Conservation (phyloP, 2,797 vertebrate species). For the Cyprinella venusta region DNA sequence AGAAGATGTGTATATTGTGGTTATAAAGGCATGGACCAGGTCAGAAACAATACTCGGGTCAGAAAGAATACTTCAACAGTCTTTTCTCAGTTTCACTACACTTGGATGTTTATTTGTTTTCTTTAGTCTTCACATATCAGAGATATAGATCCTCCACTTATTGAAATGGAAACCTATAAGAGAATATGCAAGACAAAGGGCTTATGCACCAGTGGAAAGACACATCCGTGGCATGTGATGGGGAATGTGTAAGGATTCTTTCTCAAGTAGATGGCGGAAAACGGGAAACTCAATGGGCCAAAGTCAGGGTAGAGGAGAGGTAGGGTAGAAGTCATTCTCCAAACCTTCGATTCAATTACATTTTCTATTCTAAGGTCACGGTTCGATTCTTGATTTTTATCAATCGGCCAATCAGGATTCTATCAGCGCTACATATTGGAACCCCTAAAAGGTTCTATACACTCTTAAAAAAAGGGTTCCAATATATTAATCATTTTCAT, state of each 20-base stretch:
- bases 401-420: too few species aligned
- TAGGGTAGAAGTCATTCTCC: too few species aligned
- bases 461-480: too few species aligned
- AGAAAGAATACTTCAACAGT: not conserved
- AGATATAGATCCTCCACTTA: conserved; percentile 34
- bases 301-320: not conserved
- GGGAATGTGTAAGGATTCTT: conserved; percentile 45
- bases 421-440: too few species aligned
- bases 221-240: conserved; percentile 29
- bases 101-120: conserved; percentile 38
- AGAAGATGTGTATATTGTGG: not conserved
- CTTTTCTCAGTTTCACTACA: not conserved
- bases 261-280: conserved; percentile 34
- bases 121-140: conserved; percentile 2
- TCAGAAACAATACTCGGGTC: too few species aligned
- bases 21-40: not conserved
- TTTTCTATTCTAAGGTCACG: too few species aligned
- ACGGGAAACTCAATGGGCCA: conserved; percentile 16
- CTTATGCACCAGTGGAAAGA: conserved; percentile 35
- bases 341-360: too few species aligned
- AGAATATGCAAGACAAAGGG: conserved; percentile 33
- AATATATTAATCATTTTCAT: conserved; percentile 2
- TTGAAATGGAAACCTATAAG: conserved; percentile 11
- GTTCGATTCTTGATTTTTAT: too few species aligned
- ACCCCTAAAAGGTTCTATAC: too few species aligned